Evolutionary conservation across 2,888 invertebrate species (phyloP).

Genomic region (Drosophila anomalipes): DNA sequence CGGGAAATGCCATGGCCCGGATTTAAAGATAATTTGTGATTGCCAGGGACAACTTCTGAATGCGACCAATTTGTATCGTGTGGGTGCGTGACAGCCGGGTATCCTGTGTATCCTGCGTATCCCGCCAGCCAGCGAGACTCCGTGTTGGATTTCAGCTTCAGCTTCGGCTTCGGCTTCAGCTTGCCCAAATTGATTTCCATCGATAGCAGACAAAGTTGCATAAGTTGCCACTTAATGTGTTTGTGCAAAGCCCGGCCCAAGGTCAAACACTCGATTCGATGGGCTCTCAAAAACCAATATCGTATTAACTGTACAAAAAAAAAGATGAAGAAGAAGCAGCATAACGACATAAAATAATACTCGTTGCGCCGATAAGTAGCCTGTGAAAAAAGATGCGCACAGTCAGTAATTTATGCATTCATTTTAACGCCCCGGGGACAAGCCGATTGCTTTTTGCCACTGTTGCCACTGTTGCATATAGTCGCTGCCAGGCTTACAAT

Average conservation of each 20-base stretch:
- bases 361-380: conserved; percentile 37
- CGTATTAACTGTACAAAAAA: conserved; percentile 19
- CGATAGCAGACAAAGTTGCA: conserved; percentile 61
- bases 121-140: background rate
- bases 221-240: conserved; percentile 63
- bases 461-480: background rate
- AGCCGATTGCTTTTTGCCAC: conserved; percentile 28
- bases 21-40: conserved; percentile 57
- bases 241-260: conserved; percentile 42
- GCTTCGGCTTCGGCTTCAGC: conserved; percentile 8
- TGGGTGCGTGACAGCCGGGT: conserved; percentile 9
- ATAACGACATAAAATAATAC: conserved; percentile 36
- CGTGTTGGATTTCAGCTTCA: conserved; percentile 22
- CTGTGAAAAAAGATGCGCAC: conserved; percentile 17
- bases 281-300: conserved; percentile 58
- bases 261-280: conserved; percentile 52
- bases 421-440: conserved; percentile 20
- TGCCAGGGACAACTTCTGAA: conserved; percentile 44
- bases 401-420: conserved; percentile 55
- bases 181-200: conserved; percentile 69
- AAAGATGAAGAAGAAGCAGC: background rate
- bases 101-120: background rate
- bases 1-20: conserved; percentile 22
- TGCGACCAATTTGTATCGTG: conserved; percentile 56
- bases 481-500: conserved; percentile 11